Conservation (phyloP, 2,113 vertebrate genomes). For the Pao palembangensis region DNA sequence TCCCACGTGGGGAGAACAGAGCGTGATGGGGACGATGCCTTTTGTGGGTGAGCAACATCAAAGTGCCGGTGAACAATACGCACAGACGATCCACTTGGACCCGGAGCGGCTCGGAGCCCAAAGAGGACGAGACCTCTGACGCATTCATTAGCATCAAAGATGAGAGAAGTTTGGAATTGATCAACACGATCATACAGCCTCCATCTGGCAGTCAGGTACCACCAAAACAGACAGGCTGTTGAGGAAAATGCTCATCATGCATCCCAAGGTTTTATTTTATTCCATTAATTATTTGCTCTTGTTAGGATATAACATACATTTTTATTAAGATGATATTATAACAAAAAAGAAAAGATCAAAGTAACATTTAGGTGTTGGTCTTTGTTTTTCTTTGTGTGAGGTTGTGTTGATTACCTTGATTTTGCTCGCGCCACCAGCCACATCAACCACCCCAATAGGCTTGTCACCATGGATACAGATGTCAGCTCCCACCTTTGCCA, state of each 20-base stretch:
- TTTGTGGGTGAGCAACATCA: constrained; percentile 2
- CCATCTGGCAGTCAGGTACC: not conserved
- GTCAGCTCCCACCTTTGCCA: constrained; percentile 10
- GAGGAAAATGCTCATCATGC: no score
- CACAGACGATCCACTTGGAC: not conserved
- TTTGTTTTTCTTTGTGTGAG: not conserved
- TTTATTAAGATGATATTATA: not conserved
- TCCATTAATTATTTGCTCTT: not conserved
- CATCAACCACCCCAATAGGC: not conserved
- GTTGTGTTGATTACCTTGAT: no score
- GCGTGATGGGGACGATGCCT: not conserved
- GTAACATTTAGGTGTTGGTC: not conserved
- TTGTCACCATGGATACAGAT: constrained; percentile 19
- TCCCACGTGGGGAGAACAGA: not conserved
- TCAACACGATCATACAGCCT: not conserved
- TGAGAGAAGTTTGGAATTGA: not conserved
- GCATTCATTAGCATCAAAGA: not conserved
- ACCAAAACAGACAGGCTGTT: no score
- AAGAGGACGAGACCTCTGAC: not conserved
- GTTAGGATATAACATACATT: not conserved
- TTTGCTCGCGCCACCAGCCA: not conserved
- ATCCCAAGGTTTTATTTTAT: no score
- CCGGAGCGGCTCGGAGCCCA: not conserved
- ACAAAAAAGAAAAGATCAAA: not conserved
- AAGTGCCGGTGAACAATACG: constrained; percentile 28